These are phyloP conservation scores for Microcebus griseorufus DNA, from an alignment of 2,113 vertebrate genomes.

Conservation along the genomic window DNA sequence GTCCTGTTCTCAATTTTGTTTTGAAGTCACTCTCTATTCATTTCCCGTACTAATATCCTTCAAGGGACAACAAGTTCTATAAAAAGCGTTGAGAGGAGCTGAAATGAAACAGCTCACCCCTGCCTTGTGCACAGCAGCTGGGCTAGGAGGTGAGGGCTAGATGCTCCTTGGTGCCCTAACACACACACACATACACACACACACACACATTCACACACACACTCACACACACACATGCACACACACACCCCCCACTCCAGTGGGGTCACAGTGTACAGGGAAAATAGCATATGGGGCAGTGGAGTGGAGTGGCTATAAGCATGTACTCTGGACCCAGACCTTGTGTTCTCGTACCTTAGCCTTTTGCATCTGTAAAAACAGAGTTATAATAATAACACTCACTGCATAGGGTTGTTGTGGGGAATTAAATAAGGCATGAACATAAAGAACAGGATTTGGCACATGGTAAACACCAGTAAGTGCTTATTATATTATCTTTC, in stretches of 20 bases:
- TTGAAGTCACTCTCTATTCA: neutral
- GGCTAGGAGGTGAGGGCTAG: neutral
- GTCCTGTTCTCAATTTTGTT: slow-evolving; percentile 19
- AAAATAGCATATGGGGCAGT: neutral
- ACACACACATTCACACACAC: no score
- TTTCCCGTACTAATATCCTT: slow-evolving; percentile 26
- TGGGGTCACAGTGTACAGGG: neutral
- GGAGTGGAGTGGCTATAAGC: fast-evolving
- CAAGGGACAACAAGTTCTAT: neutral
- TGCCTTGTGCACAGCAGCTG: neutral
- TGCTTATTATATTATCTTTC: neutral
- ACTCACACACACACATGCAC: no score
- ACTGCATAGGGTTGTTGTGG: neutral
- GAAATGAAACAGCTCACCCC: neutral
- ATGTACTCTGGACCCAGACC: neutral
- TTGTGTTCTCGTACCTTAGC: neutral
- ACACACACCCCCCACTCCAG: neutral
- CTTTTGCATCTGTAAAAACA: neutral
- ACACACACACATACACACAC: no score
- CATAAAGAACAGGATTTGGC: neutral
- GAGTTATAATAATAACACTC: no score
- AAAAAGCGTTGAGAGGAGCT: neutral
- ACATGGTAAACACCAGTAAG: neutral
- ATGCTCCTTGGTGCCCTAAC: neutral
- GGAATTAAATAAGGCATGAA: neutral